phyloP scores from a whole-genome alignment of 2,113 vertebrate genomes.

The Xenus cinereus region DNA sequence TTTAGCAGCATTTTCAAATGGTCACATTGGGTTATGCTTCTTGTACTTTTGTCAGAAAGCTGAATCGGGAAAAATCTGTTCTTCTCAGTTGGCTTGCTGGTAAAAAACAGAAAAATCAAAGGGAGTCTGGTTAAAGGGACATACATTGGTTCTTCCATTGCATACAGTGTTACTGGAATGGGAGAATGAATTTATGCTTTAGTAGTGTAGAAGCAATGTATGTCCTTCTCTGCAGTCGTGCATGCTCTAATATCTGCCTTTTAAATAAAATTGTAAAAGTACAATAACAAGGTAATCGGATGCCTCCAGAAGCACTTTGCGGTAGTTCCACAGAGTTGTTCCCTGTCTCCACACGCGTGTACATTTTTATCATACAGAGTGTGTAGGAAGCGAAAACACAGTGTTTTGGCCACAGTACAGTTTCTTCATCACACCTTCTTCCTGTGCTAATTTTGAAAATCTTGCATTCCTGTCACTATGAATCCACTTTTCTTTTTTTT shows the following conservation, averaged over 20 bases:
- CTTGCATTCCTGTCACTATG: neutral
- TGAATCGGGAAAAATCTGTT: neutral
- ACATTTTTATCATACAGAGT: neutral
- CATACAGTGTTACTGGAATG: neutral
- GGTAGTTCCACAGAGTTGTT: neutral
- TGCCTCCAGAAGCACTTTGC: neutral
- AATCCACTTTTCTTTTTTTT: neutral
- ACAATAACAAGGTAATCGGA: neutral
- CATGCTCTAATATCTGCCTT: neutral
- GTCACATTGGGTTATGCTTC: neutral
- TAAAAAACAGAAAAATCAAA: neutral
- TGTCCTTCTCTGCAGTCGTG: neutral
- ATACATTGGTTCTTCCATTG: neutral
- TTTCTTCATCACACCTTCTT: neutral
- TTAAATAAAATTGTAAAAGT: neutral
- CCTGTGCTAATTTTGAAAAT: neutral
- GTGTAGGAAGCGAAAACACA: neutral
- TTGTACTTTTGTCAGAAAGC: neutral
- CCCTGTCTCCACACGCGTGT: neutral
- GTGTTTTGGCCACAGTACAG: neutral
- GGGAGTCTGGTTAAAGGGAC: neutral
- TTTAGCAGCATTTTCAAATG: conserved; percentile 1
- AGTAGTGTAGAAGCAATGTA: neutral
- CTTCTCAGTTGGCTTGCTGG: neutral
- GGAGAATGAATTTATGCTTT: neutral